Base-by-base conservation (phyloP, 35 echinoderm and acorn worm genomes). In the Hemicentrotus pulcherrimus region DNA sequence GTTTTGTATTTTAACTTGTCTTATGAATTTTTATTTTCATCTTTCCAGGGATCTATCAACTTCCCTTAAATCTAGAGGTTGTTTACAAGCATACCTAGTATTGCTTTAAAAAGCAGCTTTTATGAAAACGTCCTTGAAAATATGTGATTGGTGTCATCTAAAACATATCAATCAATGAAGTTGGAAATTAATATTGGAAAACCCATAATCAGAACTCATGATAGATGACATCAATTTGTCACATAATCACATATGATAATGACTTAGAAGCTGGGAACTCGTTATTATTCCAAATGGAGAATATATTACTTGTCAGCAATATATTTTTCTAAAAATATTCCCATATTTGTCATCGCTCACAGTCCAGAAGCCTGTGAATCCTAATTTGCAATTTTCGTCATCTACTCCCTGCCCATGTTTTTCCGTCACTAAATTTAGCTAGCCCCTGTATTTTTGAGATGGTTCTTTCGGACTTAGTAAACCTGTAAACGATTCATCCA, bases 221-320 rank as follows among this genome's bases (percentile, higher is more conserved):
- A 78, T 78, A 28, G 65, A 78, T 78, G 65, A 78, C 28, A 22
- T 78, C 65, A 78, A 78, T 78, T 78, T n/a, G 65, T 78, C 65
- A 78, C 65, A 78, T 78, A 59, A 59, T 78, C 65, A 78, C 65
- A 78, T 78, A 78, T n/a, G 65, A 78, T 78, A 78, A 78, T 78
- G 65, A 78, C 22, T 41, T 28, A n/a, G 65, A 78, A 22, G 28
- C 65, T 78, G 19, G 18, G 65, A 78, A 78, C 19, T 22, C 19
- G 65, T 78, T 78, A 78, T n/a, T 78, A 78, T 78, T 78, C 0
- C 19, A n/a, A 78, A 78, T 78, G 65, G 65, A n/a, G 22, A 78
- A 78, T 78, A 28, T 28, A 78, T 78, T n/a, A 78, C 65, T 78
- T 78, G 24, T 78, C 65, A 78, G 19, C 22, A 28, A 28, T 78